Evolutionary conservation across 2,888 invertebrate species (phyloP), one percentile per base, ranked within the genome.

Genomic region (Galerucella pusilla): DNA sequence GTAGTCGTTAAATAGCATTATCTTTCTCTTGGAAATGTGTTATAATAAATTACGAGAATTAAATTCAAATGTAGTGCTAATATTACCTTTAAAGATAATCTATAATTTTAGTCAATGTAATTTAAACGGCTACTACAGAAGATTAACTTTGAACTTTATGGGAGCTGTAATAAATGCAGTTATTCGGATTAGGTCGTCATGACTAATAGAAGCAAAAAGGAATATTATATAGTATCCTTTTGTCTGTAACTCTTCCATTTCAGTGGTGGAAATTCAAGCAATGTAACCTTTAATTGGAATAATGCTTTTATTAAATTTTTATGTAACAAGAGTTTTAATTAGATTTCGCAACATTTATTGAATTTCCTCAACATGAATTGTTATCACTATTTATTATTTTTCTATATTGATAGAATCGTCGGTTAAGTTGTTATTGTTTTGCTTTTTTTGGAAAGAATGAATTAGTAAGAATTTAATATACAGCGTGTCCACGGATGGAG

Each of bases 91-190:
- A 35, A 28, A 28, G 63, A 63, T 63, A 65, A 65, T 65, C 64
- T 45, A 65, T 65, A 65, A 46, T 65, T 65, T 65, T 65, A 65
- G 64, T 46, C 16, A 65, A 65, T 65, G 64, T 65, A 65, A 65
- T 65, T 65, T 65, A 73, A 73, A 69, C 65, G 57, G 76, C 70
- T 73, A 76, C 73, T 71, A 76, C 73, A 64, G 68, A 73, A 73
- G 70, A 73, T 73, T 76, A 73, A 76, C 66, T 68, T 64, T 57
- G 66, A 66, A 57, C 54, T 57, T 65, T 65, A 65, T 65, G 45
- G 20, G 12, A 46, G 57, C 7, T 16, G 64, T 49, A 65, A 65
- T 65, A 45, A 65, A 65, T 65, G 64, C 64, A 65, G 64, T 65
- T 45, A 46, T 65, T 65, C 64, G 46, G 64, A 65, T 65, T 65